Base-by-base conservation (phyloP, 2,888 invertebrate species). In the Eubasilissa splendida region DNA sequence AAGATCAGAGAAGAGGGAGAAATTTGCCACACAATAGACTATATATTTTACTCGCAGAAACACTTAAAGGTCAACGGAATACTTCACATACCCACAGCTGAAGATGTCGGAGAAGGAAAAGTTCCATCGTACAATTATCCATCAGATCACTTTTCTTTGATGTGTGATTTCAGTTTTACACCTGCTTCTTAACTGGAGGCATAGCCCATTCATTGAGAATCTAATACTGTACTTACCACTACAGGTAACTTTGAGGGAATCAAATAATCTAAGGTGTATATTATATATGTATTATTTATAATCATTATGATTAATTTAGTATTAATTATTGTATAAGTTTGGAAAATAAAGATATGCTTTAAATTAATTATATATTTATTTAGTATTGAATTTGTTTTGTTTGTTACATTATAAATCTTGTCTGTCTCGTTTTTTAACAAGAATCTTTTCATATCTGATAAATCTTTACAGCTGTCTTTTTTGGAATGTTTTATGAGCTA, bases 91-190 rank as follows among this genome's bases (percentile, higher is more conserved):
- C 95, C 95, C 0, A 89, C 90, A 0, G 93, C 89, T 58, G 92
- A 93, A 42, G 92, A 94, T 84, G 92, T 95, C 77, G 95, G 95
- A 0, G 88, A 90, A 76, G 90, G 92, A 84, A 89, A 94, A 70
- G 92, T 95, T 42, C 95, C 95, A 2, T 93, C 93, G 76, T 90
- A 91, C 84, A 87, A 89, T 76, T 95, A 95, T 87, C 94, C 95
- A 0, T 95, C 95, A 1, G 95, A 95, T 89, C 95, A 95, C 86
- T 93, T 95, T 85, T 94, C 95, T 0, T 89, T 95, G 82, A 92
- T 93, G 76, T 92, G 93, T 86, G 94, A 94, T 87, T 92, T 94
- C 84, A 87, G 88, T 84, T 81, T 79, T 22, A 71, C 33, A 52
- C 1, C 65, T 10, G 50, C 79, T 12, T 11, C 11, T n/a, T 58